Base-by-base conservation (phyloP, 2,797 vertebrate species). In the Cheracebus regulus region DNA sequence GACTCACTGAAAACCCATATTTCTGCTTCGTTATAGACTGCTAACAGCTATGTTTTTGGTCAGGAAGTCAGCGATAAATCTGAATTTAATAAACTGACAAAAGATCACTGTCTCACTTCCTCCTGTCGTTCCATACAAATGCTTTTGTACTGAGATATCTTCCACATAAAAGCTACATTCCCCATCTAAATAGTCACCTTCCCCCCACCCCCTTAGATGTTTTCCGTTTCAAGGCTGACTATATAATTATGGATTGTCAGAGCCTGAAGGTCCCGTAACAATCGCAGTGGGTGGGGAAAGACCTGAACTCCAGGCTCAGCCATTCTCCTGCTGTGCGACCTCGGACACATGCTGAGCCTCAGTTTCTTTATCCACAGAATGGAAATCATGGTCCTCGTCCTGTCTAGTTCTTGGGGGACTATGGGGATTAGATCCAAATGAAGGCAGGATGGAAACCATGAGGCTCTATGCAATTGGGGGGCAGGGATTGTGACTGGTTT, bases 51-150 rank as follows among this genome's bases (percentile, higher is more conserved):
- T 97, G 30, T 93, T 98, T 98, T 98, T 96, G 97, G 95, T 88
- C 97, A 95, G 97, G 48, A 97, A 98, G 92, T 97, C 93, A 82
- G 97, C 96, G 89, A 96, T 99, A 99, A 99, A 99, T 99, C 98
- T 98, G 98, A 98, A 97, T 98, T 98, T 98, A 98, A 99, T 98
- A 98, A 99, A 98, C 95, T 98, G 98, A 98, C 98, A 98, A 98
- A 98, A 98, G 98, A 97, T 92, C 92, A 87, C 98, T 96, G 96
- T 90, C 78, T 55, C 52, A 22, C 52, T 98, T 98, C 72, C 97
- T 98, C 58, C 11, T 92, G 87, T 90, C 36, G 88, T 94, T 84
- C 95, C 88, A 96, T 93, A 98, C 36, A 85, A 88, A 83, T 20
- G 44, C 81, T 97, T 91, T 73, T 80, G 58, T 76, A 55, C 19